Percentiles rank a stretch among this genome's conserved stretches.
Conservation (phyloP, 2,113 vertebrate species). For the Tachysurus vachellii region DNA sequence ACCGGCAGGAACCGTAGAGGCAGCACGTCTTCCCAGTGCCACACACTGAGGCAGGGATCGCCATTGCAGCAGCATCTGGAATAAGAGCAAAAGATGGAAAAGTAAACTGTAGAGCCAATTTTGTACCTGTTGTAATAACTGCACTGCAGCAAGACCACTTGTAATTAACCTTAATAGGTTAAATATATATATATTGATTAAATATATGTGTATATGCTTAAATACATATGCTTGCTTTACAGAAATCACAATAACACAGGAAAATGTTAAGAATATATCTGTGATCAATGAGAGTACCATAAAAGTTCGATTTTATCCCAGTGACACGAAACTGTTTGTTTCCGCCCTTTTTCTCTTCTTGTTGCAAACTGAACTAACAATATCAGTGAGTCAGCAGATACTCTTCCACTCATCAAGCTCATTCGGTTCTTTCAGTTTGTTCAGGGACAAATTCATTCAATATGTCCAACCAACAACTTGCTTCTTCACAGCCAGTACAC, state of each 20-base stretch:
- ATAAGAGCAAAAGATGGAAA: neutral
- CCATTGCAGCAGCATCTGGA: slow-evolving; percentile 64
- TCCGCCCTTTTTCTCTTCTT: too few species aligned
- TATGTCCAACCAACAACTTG: too few species aligned
- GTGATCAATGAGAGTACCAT: neutral
- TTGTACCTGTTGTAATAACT: neutral
- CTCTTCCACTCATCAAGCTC: too few species aligned
- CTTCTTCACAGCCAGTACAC: too few species aligned
- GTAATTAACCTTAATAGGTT: neutral
- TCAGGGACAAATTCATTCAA: too few species aligned
- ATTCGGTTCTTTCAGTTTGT: too few species aligned
- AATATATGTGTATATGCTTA: neutral
- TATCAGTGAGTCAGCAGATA: too few species aligned
- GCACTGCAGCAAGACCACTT: neutral
- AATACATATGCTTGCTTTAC: neutral
- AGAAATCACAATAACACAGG: neutral
- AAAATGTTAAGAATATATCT: neutral
- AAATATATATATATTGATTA: neutral
- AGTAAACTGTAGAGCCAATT: neutral
- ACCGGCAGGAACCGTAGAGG: slow-evolving; percentile 53
- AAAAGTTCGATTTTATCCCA: neutral
- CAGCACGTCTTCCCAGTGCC: slow-evolving; percentile 38
- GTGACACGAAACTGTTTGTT: too few species aligned
- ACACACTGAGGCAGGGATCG: slow-evolving; percentile 31
- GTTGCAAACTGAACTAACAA: too few species aligned